phyloP scores from a whole-genome alignment of 2,113 vertebrate genomes.

The Rhynchopsitta pachyrhyncha region DNA sequence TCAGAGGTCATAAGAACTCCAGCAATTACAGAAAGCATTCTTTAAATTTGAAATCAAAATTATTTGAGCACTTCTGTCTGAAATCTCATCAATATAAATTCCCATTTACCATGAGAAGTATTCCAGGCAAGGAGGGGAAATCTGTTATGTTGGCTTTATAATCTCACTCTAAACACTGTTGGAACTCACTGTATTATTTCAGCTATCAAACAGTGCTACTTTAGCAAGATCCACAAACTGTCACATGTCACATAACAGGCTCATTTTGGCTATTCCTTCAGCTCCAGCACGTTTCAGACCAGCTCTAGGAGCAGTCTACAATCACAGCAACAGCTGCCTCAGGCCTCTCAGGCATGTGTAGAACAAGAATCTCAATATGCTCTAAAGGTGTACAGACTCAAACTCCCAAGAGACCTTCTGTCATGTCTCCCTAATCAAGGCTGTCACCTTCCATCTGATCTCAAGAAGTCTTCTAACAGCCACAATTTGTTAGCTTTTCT shows the following conservation, averaged over 20 bases:
- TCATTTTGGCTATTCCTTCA: neutral
- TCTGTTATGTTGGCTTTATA: neutral
- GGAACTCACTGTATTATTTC: neutral
- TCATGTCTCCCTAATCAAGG: neutral
- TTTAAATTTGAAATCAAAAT: neutral
- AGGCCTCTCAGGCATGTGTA: rapidly evolving
- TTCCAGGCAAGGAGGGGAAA: neutral
- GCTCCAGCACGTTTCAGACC: neutral
- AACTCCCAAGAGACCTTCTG: neutral
- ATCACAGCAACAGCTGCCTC: neutral
- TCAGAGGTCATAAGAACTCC: neutral
- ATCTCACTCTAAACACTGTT: neutral
- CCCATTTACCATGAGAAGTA: neutral
- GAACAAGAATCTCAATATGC: neutral
- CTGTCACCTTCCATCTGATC: neutral
- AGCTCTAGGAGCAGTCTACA: neutral
- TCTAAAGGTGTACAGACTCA: neutral
- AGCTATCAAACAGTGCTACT: neutral
- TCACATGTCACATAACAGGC: neutral
- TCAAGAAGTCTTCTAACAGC: neutral
- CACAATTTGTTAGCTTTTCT: neutral
- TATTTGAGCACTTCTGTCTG: neutral
- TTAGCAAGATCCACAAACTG: neutral
- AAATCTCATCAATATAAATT: neutral
- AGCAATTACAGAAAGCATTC: neutral